Base-by-base conservation (phyloP, 2,888 invertebrate species). In the Charanyca ferruginea region DNA sequence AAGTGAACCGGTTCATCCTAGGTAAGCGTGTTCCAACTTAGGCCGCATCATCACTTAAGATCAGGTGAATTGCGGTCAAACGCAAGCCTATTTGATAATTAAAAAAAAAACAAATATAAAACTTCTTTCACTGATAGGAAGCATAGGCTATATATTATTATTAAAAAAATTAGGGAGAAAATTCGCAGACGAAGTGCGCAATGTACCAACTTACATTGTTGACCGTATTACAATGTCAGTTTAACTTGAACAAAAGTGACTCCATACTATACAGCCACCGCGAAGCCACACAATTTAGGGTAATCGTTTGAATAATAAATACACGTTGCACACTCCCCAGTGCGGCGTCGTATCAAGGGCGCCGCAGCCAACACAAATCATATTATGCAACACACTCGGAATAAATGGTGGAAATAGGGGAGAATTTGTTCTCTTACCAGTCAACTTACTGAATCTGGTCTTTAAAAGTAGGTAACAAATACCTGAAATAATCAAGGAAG, bases 241-340 rank as follows among this genome's bases (percentile, higher is more conserved):
- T 44, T 44, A 65, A 73, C 59, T 60, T 57, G 23, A 64, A 64
- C 59, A 54, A 58, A 72, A 72, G 64, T 58, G 51, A 63, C 38
- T 47, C 52, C 41, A 11, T 23, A 52, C 48, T 57, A 66, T 48
- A 49, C 53, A 41, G 22, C 25, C 49, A 52, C 57, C 55, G 41
- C 47, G 42, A 73, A 73, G 48, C 60, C 66, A 58, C 64, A 71
- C 57, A 78, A 74, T 61, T 74, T 58, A 73, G 66, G 66, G 66
- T 73, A 78, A 73, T 66, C 73, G 74, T 61, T 47, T 74, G 74
- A 78, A 74, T 74, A 78, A 73, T 74, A 78, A 66, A 74, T 78
- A 58, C 23, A 64, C 49, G 32, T 35, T 72, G 72, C 65, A 65
- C 57, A 57, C 49, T 48, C 41, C n/a, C 58, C 16, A 44, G 28